phyloP scores from a whole-genome alignment of 2,888 invertebrate species.

The Orthosia gracilis region DNA sequence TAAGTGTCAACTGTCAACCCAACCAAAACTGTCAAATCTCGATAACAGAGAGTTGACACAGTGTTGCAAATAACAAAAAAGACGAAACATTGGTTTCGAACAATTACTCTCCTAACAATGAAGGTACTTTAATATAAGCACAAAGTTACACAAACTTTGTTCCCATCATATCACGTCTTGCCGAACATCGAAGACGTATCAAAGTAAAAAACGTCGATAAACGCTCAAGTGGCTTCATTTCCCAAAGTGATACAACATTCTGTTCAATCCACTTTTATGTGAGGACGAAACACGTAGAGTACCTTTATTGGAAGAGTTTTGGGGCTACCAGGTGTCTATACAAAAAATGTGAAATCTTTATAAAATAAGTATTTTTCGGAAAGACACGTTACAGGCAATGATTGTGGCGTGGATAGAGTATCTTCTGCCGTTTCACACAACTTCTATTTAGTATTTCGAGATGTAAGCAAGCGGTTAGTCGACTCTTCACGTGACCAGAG shows the following conservation, averaged over 20 bases:
- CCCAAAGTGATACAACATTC: constrained; percentile 81
- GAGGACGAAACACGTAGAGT: constrained; percentile 65
- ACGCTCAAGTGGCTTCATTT: constrained; percentile 78
- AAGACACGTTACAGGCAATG: background rate
- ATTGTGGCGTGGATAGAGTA: constrained; percentile 2
- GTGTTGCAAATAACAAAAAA: too few relatives aligned
- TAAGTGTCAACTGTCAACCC: too few relatives aligned
- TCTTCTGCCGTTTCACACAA: background rate
- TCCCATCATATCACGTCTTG: constrained; percentile 67
- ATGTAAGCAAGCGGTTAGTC: too few relatives aligned
- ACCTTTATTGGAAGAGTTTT: constrained; percentile 68
- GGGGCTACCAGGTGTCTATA: constrained; percentile 55
- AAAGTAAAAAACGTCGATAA: constrained; percentile 75
- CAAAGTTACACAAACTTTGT: constrained; percentile 57
- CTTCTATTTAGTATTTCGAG: too few relatives aligned
- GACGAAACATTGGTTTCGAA: too few relatives aligned
- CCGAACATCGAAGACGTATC: constrained; percentile 69
- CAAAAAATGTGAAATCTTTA: constrained; percentile 54
- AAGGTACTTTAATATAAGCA: constrained; percentile 18
- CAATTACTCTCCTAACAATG: background rate
- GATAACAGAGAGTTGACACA: too few relatives aligned
- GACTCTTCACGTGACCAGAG: too few relatives aligned
- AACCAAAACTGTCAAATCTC: too few relatives aligned
- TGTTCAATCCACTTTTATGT: constrained; percentile 78
- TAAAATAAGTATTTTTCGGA: constrained; percentile 35